Conservation (phyloP, 2,113 vertebrate species). For the Channa maculata region DNA sequence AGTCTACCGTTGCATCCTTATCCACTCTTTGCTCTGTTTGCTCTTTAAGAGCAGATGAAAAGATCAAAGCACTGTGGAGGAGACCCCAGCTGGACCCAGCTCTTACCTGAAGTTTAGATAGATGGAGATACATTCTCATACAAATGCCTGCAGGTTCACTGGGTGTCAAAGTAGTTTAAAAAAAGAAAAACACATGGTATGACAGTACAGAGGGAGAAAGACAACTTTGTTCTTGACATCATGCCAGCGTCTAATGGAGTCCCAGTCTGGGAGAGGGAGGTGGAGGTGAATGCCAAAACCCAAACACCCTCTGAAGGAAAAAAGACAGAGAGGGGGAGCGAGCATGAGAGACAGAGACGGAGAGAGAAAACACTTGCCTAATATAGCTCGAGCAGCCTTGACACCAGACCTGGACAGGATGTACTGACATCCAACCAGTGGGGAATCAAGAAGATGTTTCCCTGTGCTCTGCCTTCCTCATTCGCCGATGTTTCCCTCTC, state of each 20-base stretch:
- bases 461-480: background rate
- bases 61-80: background rate
- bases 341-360: conserved; percentile 15
- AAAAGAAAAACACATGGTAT: background rate
- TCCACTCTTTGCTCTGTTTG: too few relatives aligned
- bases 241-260: conserved; percentile 60
- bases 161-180: background rate
- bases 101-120: background rate
- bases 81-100: background rate
- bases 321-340: background rate
- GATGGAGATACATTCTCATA: background rate
- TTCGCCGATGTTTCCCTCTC: background rate
- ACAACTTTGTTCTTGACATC: conserved; percentile 55
- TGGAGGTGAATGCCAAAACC: conserved; percentile 44
- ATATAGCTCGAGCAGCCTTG: conserved; percentile 63
- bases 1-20: background rate
- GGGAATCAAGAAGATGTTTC: conserved; percentile 10
- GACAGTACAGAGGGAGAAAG: background rate
- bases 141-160: background rate
- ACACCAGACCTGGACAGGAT: conserved; percentile 40
- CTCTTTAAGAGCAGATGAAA: background rate
- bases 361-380: conserved; percentile 60
- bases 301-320: conserved; percentile 33
- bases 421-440: conserved; percentile 17
- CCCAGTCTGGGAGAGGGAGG: conserved; percentile 30